A percentile compares a stretch with the other conserved stretches of the same genome.
Evolutionary conservation across 92 coral and sea anemone genomes (phyloP).

Genomic region (Zoanthus gigantus): DNA sequence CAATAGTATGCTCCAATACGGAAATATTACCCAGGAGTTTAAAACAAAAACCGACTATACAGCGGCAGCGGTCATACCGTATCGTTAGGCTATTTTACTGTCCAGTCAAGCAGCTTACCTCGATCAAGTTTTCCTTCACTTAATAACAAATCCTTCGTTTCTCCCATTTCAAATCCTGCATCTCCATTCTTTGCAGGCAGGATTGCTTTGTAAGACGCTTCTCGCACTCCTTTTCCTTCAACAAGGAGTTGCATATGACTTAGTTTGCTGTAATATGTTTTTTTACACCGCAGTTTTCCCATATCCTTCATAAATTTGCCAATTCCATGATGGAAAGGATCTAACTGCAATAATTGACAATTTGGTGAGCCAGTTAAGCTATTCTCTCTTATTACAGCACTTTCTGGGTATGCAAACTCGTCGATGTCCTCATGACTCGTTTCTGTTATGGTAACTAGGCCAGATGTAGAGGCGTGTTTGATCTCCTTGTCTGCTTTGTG

Average conservation of each 20-base stretch:
- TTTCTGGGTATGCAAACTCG: not conserved
- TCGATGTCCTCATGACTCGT: not conserved
- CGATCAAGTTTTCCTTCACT: constrained; percentile 57
- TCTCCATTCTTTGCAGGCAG: constrained; percentile 27
- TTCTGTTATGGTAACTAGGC: too few species aligned
- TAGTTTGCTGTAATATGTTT: constrained; percentile 35
- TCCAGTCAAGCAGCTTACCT: constrained; percentile 24
- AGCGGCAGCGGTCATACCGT: too few species aligned
- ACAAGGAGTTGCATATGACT: constrained; percentile 49
- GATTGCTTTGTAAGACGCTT: constrained; percentile 58
- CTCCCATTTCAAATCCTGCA: constrained; percentile 59
- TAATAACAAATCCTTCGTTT: constrained; percentile 44
- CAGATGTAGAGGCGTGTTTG: not conserved
- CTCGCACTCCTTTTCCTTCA: constrained; percentile 64
- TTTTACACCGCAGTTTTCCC: constrained; percentile 60
- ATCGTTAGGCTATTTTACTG: too few species aligned
- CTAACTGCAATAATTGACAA: constrained; percentile 58
- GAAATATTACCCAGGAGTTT: too few species aligned
- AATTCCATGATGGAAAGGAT: constrained; percentile 52
- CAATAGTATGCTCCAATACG: too few species aligned
- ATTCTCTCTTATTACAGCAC: constrained; percentile 1
- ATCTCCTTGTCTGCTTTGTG: too few species aligned
- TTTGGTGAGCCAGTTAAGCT: constrained; percentile 59
- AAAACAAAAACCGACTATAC: too few species aligned
- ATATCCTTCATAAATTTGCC: constrained; percentile 52